Evolutionary conservation across 2,113 vertebrate species (phyloP).

Genomic region (Rhinolophus ferrumequinum): DNA sequence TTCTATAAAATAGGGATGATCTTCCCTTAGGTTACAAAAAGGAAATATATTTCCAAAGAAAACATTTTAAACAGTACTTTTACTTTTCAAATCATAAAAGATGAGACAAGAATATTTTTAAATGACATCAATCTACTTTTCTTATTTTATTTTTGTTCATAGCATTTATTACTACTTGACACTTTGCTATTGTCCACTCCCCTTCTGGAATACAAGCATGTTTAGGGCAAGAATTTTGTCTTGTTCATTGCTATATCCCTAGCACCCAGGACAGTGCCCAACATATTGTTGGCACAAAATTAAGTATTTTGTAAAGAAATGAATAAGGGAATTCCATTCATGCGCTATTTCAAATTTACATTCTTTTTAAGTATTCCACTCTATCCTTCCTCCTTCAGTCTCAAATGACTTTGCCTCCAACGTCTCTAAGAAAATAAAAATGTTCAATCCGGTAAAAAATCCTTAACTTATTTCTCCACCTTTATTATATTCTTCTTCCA

Average conservation of each 20-base stretch:
- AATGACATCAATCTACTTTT: neutral
- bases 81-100: constrained; percentile 20
- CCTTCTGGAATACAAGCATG: neutral
- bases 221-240: neutral
- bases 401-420: neutral
- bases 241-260: neutral
- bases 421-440: neutral
- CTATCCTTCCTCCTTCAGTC: neutral
- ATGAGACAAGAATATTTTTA: constrained; percentile 43
- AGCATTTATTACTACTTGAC: neutral
- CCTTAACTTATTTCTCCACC: neutral
- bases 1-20: neutral
- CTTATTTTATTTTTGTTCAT: neutral
- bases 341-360: neutral
- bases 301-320: constrained; percentile 26
- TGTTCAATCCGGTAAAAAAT: neutral
- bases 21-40: constrained; percentile 10
- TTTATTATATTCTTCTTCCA: neutral
- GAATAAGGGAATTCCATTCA: neutral
- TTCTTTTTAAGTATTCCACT: neutral
- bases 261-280: neutral
- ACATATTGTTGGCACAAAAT: neutral
- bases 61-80: neutral
- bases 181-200: neutral
- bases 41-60: constrained; percentile 24